Evolutionary conservation across 2,888 invertebrate genomes (phyloP).

Genomic region (Platerodrilus igneus): DNA sequence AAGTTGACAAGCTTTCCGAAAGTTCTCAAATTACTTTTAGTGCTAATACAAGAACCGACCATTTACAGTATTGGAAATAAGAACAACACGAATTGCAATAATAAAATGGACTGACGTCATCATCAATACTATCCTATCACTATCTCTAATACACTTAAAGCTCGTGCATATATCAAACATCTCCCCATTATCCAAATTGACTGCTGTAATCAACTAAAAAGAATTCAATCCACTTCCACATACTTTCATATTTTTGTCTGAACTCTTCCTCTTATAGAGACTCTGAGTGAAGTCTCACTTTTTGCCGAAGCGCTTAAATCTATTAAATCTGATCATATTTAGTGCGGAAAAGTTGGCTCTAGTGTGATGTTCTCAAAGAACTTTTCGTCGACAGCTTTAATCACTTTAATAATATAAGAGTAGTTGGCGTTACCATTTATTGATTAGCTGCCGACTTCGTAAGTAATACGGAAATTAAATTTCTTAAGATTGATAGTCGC

Average conservation of each 20-base stretch:
- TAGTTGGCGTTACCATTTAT: too few species aligned
- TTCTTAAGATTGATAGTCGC: too few species aligned
- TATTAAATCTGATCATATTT: too few species aligned
- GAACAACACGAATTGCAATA: conserved; percentile 42
- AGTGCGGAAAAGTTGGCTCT: too few species aligned
- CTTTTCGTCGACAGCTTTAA: too few species aligned
- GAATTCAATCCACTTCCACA: conserved; percentile 45
- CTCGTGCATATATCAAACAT: conserved; percentile 44
- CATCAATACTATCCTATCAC: conserved; percentile 42
- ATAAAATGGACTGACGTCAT: conserved; percentile 44
- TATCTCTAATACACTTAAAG: conserved; percentile 48
- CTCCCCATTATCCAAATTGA: conserved; percentile 50
- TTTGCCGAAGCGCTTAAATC: conserved; percentile 22
- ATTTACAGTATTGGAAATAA: conserved; percentile 42
- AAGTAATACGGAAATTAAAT: too few species aligned
- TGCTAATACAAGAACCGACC: conserved; percentile 20
- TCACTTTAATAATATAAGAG: too few species aligned
- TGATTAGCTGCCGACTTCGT: too few species aligned
- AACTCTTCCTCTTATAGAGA: conserved; percentile 34
- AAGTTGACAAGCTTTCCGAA: conserved; percentile 15
- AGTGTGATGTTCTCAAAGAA: too few species aligned
- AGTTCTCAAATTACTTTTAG: conserved; percentile 19
- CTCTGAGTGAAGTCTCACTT: conserved; percentile 23
- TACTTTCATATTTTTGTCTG: conserved; percentile 40
- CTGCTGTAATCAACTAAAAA: conserved; percentile 49